Evolutionary conservation across 1,140 invertebrate genomes (phyloP).

Genomic region (Magallana gigas): DNA sequence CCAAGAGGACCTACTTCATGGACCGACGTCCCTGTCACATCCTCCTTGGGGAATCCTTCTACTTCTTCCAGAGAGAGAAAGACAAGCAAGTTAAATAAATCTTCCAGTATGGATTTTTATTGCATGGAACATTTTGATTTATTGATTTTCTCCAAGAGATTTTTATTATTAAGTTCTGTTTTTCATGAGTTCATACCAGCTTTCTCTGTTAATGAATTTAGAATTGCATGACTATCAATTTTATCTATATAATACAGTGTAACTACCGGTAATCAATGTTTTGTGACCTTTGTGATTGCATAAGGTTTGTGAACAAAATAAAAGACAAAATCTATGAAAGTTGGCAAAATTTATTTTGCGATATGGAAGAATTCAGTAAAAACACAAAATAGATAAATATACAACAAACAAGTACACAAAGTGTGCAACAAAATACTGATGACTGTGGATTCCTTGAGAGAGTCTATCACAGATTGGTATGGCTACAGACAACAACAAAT

Average conservation of each 20-base stretch:
- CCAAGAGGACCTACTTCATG: slow-evolving; percentile 38
- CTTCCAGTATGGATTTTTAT: not conserved
- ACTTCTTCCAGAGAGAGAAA: slow-evolving; percentile 55
- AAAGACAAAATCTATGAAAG: too few relatives aligned
- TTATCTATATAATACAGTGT: too few relatives aligned
- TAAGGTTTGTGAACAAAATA: too few relatives aligned
- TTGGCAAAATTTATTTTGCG: not conserved
- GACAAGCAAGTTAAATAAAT: slow-evolving; percentile 7
- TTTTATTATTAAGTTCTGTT: too few relatives aligned
- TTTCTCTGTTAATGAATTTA: too few relatives aligned
- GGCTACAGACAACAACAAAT: not conserved
- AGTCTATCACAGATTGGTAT: slow-evolving; percentile 11
- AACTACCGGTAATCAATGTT: too few relatives aligned
- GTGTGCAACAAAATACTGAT: slow-evolving; percentile 29
- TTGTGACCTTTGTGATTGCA: too few relatives aligned
- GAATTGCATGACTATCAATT: too few relatives aligned
- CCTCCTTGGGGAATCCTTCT: slow-evolving; percentile 55
- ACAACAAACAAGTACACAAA: not conserved
- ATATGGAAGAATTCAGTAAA: not conserved
- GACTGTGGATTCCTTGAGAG: not conserved
- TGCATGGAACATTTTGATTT: not conserved
- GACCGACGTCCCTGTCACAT: slow-evolving; percentile 48
- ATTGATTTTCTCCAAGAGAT: too few relatives aligned
- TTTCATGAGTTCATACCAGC: too few relatives aligned
- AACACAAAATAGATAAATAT: not conserved